Conservation (phyloP, 2,888 invertebrate species). For the Masnerella sp. region DNA sequence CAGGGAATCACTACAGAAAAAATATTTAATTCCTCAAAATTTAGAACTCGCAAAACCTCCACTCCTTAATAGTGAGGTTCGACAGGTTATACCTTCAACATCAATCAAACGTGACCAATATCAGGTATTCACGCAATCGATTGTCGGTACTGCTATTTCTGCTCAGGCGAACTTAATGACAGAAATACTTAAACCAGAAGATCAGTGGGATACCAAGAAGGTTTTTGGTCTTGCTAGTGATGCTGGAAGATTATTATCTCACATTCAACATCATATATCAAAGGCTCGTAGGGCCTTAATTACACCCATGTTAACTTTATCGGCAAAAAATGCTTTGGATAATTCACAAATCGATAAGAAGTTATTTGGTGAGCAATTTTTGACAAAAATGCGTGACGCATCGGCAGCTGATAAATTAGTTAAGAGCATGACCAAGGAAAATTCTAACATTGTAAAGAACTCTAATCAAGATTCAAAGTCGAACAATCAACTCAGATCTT, state of each 20-base stretch:
- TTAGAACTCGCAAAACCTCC: conserved; percentile 9
- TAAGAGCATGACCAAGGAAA: conserved; percentile 10
- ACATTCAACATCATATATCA: conserved; percentile 35
- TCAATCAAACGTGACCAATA: conserved; percentile 32
- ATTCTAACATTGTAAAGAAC: not conserved
- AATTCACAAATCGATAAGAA: conserved; percentile 30
- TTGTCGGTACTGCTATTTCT: conserved; percentile 19
- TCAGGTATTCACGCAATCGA: conserved; percentile 12
- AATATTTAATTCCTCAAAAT: conserved; percentile 25
- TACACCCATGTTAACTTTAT: conserved; percentile 17
- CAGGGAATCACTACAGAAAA: conserved; percentile 8
- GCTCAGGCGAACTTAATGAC: conserved; percentile 26
- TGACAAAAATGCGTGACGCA: conserved; percentile 31
- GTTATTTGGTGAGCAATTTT: conserved; percentile 42
- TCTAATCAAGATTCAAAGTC: not conserved
- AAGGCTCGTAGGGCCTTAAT: conserved; percentile 35
- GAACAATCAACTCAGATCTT: not conserved
- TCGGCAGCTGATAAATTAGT: conserved; percentile 36
- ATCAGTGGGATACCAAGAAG: conserved; percentile 22
- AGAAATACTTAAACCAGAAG: conserved; percentile 37
- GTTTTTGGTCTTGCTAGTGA: conserved; percentile 47
- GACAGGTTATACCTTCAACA: not conserved
- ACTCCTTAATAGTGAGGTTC: not conserved
- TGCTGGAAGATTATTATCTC: conserved; percentile 4
- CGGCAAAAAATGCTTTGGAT: conserved; percentile 28